A percentile compares a stretch with the other conserved stretches of the same genome.
phyloP scores from a whole-genome alignment of 2,113 vertebrate genomes.

The Callipepla squamata region DNA sequence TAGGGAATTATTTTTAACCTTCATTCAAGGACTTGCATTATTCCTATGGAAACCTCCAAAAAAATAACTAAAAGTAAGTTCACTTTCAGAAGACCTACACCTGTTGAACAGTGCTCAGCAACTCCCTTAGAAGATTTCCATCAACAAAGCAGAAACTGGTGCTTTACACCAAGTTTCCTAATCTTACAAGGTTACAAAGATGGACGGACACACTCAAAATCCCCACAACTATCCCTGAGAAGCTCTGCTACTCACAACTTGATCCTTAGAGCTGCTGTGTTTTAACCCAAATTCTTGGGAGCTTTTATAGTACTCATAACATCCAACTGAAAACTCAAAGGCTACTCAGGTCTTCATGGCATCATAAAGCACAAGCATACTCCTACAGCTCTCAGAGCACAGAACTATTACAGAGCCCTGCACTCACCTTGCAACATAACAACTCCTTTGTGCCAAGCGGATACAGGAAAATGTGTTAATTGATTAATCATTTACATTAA shows the following conservation, averaged over 20 bases:
- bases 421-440: not conserved
- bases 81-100: not conserved
- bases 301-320: not conserved
- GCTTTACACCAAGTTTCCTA: not conserved
- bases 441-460: not conserved
- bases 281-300: not conserved
- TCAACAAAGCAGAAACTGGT: not conserved
- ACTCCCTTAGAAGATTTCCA: not conserved
- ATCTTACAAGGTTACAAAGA: not conserved
- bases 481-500: not conserved
- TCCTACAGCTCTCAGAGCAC: not conserved
- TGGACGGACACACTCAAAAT: not conserved
- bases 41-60: not conserved
- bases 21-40: not conserved
- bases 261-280: not conserved
- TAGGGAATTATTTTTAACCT: not conserved
- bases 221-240: fast-evolving
- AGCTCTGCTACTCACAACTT: not conserved
- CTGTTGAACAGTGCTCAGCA: not conserved
- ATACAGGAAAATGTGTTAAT: not conserved
- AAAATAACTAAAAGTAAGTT: not conserved
- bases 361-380: not conserved
- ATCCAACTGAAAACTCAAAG: not conserved
- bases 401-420: not conserved
- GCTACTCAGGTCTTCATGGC: not conserved